Base-by-base conservation (phyloP, 2,797 vertebrate genomes). In the Cheirogaleus major region DNA sequence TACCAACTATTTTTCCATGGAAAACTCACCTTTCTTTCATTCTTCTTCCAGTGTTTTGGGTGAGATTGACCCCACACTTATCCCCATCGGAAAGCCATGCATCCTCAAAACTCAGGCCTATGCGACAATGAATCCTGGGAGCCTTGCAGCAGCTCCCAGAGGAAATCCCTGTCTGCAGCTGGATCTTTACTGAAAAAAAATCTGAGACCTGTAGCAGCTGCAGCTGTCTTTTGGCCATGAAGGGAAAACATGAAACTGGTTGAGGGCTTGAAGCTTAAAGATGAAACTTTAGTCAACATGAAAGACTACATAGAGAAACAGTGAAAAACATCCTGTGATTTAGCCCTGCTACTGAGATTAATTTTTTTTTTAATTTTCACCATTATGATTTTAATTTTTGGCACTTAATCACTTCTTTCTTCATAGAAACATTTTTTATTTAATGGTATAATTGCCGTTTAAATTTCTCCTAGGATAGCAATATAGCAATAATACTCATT, bases 321-420 rank as follows among this genome's bases (percentile, higher is more conserved):
- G 14, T 43, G 50, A 76, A 13, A 93, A 89, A 7, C 12, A 27
- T 81, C 8, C 4, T 93, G 2, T 5, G 20, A 88, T 59, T 84
- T 38, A 86, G 63, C n/a, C 11, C 30, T 89, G 32, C 72, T 73
- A 17, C 17, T 72, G 25, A 45, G 25, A 65, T 65, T 15, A 55
- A 13, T 52, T 57, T 59, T 55, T 55, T 32, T 93, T 84, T 78
- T 17, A 0, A n/a, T 78, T 75, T 81, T 43, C 14, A 32, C 17
- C 45, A 10, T 61, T 15, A 35, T 69, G 20, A 41, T 84, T 95
- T 95, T 91, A 25, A 76, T 81, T 92, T 88, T 15, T 78, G 63
- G 63, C 32, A 57, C 22, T 50, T 87, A 55, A 35, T 95, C 86
- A 43, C 4, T 89, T 81, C 7, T 48, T 75, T 90, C 59, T 52